A percentile compares a stretch with the other conserved stretches of the same genome.
Evolutionary conservation across 2,888 invertebrate species (phyloP).

Genomic region (Ormyrus rosae): DNA sequence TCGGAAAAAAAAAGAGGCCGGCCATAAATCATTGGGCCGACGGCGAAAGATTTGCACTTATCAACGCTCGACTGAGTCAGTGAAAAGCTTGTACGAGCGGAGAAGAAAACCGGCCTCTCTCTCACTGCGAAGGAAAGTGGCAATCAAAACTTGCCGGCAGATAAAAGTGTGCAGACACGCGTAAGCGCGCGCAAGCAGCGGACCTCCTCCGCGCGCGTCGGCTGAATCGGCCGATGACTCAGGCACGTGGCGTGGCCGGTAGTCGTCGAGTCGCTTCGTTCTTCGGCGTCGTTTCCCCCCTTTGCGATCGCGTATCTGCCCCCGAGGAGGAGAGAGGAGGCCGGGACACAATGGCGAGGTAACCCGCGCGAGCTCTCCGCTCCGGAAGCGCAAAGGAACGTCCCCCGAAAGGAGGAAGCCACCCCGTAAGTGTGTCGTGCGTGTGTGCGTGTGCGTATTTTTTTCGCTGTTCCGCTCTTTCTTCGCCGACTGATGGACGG

Average conservation of each 20-base stretch:
- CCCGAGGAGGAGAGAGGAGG: not conserved
- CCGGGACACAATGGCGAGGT: constrained; percentile 19
- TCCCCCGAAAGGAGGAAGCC: not conserved
- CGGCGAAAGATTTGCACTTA: constrained; percentile 37
- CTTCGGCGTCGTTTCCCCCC: not conserved
- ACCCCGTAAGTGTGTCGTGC: not conserved
- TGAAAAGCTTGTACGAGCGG: constrained; percentile 5
- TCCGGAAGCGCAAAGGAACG: constrained; percentile 1
- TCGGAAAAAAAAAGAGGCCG: not conserved
- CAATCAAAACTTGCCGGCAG: constrained; percentile 40
- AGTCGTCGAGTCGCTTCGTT: too few species aligned
- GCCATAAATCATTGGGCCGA: constrained; percentile 29
- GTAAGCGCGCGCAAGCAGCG: not conserved
- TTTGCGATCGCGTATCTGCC: not conserved
- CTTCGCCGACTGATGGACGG: constrained; percentile 9
- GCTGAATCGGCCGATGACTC: too few species aligned
- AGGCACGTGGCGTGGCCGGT: too few species aligned
- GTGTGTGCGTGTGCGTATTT: not conserved
- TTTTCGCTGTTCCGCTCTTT: not conserved
- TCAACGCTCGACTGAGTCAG: constrained; percentile 33
- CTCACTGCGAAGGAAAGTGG: constrained; percentile 29
- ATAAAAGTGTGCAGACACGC: not conserved
- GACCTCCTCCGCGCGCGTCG: not conserved
- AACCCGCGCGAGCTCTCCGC: constrained; percentile 1
- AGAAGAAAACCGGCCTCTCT: not conserved